Evolutionary conservation across 2,888 invertebrate genomes (phyloP).

Genomic region (Zhengitettix transpicula): DNA sequence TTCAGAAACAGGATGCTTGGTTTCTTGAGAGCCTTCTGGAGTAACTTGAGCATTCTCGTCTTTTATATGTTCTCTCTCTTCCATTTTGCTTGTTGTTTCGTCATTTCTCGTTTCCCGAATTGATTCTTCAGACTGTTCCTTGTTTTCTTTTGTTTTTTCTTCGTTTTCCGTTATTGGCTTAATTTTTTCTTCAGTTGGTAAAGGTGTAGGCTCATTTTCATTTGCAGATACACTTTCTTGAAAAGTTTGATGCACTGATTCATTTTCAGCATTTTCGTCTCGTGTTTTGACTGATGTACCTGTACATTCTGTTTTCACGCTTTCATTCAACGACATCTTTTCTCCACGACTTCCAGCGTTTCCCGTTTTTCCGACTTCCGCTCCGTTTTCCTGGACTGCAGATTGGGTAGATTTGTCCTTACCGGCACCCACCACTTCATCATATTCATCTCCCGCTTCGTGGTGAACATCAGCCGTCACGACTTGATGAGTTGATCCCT

Average conservation of each 20-base stretch:
- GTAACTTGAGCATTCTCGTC: slow-evolving; percentile 16
- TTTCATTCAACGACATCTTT: neutral
- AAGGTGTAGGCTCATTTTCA: no score
- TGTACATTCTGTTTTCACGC: neutral
- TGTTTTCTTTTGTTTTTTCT: neutral
- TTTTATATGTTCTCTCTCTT: slow-evolving; percentile 25
- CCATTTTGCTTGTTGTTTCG: slow-evolving; percentile 20
- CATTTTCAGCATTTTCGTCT: neutral
- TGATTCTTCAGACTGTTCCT: neutral
- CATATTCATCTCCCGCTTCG: slow-evolving; percentile 15
- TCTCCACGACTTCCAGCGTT: slow-evolving; percentile 27
- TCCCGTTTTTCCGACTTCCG: slow-evolving; percentile 3
- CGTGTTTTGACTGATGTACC: neutral
- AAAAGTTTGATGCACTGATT: neutral
- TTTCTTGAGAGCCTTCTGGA: slow-evolving; percentile 2
- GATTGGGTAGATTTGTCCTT: neutral
- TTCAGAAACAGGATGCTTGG: slow-evolving; percentile 2
- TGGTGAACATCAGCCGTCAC: slow-evolving; percentile 6
- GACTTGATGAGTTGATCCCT: neutral
- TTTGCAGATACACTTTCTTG: no score
- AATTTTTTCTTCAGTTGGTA: no score
- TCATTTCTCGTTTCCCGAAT: neutral
- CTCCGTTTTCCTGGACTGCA: neutral
- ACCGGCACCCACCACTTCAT: neutral
- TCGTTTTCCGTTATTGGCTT: no score